Evolutionary conservation across 2,888 invertebrate species (phyloP).

Genomic region (Drymonia ruficornis): DNA sequence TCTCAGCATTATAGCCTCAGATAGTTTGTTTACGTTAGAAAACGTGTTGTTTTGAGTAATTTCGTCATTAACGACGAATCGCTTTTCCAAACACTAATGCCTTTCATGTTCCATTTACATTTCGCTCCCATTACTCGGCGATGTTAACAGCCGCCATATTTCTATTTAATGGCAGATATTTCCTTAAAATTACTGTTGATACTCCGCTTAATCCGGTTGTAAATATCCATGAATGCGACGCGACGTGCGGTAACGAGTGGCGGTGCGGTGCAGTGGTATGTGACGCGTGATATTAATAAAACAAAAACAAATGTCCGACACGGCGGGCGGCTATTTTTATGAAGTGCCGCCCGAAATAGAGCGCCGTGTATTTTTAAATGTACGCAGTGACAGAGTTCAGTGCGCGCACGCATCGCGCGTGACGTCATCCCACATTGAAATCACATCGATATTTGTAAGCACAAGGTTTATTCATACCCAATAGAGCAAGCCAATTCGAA

Average conservation of each 20-base stretch:
- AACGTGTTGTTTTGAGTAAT: too few species aligned
- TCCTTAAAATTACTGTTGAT: neutral
- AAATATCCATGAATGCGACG: neutral
- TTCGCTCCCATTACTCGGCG: neutral
- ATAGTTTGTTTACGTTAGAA: too few species aligned
- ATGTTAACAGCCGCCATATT: neutral
- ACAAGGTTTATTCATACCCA: too few species aligned
- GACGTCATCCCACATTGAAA: neutral
- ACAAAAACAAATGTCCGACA: slow-evolving; percentile 27
- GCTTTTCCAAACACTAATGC: neutral
- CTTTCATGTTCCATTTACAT: neutral
- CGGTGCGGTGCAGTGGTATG: too few species aligned
- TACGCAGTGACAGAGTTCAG: slow-evolving; percentile 2
- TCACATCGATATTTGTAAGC: too few species aligned
- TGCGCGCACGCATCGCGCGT: slow-evolving; percentile 6
- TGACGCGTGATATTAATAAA: slow-evolving; percentile 20
- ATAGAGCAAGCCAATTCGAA: too few species aligned
- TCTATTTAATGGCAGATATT: neutral
- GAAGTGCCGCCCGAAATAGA: slow-evolving; percentile 24
- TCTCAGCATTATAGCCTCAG: too few species aligned
- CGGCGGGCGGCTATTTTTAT: slow-evolving; percentile 18
- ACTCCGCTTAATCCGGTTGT: neutral
- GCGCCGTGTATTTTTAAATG: slow-evolving; percentile 14
- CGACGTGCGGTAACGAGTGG: neutral
- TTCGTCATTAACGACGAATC: too few species aligned